Evolutionary conservation across 1,140 invertebrate genomes (phyloP), one percentile per base, ranked within the genome.

Genomic region (Doryteuthis pealeii): DNA sequence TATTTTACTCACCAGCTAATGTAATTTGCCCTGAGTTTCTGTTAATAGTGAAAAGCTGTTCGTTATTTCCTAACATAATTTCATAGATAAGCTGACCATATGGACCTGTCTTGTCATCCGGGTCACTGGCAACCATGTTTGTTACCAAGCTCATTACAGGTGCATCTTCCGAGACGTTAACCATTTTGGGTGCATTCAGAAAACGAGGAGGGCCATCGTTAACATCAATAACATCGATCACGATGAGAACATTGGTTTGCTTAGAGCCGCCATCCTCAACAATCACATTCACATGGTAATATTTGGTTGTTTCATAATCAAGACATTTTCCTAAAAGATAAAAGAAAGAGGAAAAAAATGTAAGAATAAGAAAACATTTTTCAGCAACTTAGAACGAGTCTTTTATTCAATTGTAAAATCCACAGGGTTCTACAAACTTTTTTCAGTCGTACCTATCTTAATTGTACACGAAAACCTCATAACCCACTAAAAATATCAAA

Each of bases 151-250:
- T 26, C n/a, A 15, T 22, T 8, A 28, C 12, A 4, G 70, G 35
- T 49, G 32, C n/a, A n/a, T 71, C 33, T 33, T 71, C 70, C 26
- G 26, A 6, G 5, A 71, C 26, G 67, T 5, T 40, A 30, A 30
- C 22, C 67, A 3, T 33, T 32, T 22, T 35, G 31, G 22, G 6
- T 32, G 6, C 67, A 10, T 30, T n/a, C 33, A 26, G 8, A 69
- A 22, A 69, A 6, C 67, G 35, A 40, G 67, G 67, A 5, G 67
- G 28, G 2, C 28, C 67, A 30, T 69, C 67, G 32, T 69, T 69
- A 3, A 69, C 67, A 67, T 68, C 66, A 67, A 71, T 15, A 75
- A 33, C 8, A 65, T 74, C 33, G 65, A 78, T 30, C 22, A 26
- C 15, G 74, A 35, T 18, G 72, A 68, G n/a, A 22, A 73, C 40